A percentile compares a stretch with the other conserved stretches of the same genome.
Evolutionary conservation across 2,888 invertebrate species (phyloP).

Genomic region (Latrodectus hesperus): DNA sequence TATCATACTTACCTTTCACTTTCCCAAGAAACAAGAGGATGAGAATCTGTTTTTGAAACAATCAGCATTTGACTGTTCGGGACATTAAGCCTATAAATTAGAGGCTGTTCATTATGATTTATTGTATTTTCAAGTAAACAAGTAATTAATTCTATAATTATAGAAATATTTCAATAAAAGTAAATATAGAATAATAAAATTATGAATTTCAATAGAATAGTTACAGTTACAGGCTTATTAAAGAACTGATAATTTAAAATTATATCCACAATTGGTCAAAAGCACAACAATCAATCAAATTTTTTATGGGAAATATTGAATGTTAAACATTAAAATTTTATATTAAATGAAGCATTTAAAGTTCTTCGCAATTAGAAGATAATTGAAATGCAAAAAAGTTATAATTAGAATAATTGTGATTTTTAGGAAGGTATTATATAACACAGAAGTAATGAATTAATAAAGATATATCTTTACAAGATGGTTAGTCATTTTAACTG

Average conservation of each 20-base stretch:
- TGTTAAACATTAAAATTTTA: too few species aligned
- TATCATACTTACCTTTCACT: constrained; percentile 77
- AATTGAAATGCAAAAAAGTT: too few species aligned
- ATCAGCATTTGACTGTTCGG: constrained; percentile 54
- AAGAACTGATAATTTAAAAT: background rate
- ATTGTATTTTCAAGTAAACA: background rate
- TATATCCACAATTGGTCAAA: background rate
- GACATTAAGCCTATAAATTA: constrained; percentile 52
- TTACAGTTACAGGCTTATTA: background rate
- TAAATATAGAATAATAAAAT: background rate
- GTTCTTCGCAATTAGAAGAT: too few species aligned
- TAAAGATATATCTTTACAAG: too few species aligned
- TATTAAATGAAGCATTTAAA: too few species aligned
- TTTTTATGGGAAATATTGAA: too few species aligned
- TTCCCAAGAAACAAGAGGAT: constrained; percentile 80
- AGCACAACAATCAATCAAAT: background rate
- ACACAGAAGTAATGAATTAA: too few species aligned
- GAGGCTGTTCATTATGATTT: too few species aligned
- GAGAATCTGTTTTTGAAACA: constrained; percentile 77
- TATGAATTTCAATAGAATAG: background rate
- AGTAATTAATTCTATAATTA: background rate
- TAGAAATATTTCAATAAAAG: background rate
- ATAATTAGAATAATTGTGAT: too few species aligned
- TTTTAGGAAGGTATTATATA: too few species aligned
- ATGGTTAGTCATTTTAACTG: too few species aligned